Base-by-base conservation (phyloP, 1,140 invertebrate genomes). In the Leptopilina clavipes region DNA sequence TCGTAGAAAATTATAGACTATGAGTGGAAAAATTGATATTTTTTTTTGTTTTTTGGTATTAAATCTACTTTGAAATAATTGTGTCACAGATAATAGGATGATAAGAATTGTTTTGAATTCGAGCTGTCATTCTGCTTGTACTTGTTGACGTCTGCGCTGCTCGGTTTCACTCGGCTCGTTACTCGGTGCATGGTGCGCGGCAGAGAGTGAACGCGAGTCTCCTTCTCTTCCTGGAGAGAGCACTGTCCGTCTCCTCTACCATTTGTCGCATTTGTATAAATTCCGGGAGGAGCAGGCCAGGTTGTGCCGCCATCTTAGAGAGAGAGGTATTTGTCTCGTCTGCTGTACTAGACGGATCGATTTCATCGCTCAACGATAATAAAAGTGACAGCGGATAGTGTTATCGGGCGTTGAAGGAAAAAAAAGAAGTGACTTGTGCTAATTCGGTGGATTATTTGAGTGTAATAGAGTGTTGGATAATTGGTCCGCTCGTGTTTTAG, bases 281-380 rank as follows among this genome's bases (percentile, higher is more conserved):
- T 83, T 81, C 82, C 77, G 74, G 75, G 70, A 74, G 71, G 73
- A 78, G 54, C 40, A 76, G 75, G 19, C 18, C 18, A 76, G 45
- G 59, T 76, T 76, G 83, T 82, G 84, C 84, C 85, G 87, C 87
- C 87, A 89, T 89, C 88, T 88, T 89, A 86, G 85, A 84, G 78
- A 74, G 37, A 86, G 81, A 85, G 77, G 59, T 77, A 77, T 78
- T 44, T 77, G 74, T 74, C 75, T 76, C 77, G 76, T 76, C 74
- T 76, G 73, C 71, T 76, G 75, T 44, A 70, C 25, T 75, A 56
- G 71, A 72, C 79, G 76, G 72, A 19, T 44, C 71, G 71, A 17
- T 25, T 65, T 65, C 59, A 65, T 18, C 37, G 65, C 43, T 25
- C 40, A 70, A n/a, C 25, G 65, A 73, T 72, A 73, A 72, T 45